Conservation (phyloP, 2,113 vertebrate genomes). For the Epinephelus cyanopodus region DNA sequence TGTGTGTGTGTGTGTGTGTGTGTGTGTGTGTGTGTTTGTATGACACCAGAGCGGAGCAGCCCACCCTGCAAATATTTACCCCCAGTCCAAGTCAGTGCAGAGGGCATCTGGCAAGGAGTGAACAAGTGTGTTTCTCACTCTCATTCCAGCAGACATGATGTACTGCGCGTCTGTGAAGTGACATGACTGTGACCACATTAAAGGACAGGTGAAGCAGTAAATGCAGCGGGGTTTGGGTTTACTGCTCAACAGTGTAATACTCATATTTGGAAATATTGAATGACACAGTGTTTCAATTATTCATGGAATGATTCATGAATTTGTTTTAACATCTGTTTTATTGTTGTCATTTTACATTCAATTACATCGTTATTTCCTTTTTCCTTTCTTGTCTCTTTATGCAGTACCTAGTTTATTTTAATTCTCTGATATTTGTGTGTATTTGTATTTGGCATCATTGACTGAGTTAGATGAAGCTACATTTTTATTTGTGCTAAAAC, state of each 20-base stretch:
- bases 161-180: background rate
- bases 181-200: conserved; percentile 5
- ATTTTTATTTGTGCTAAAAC: too few species aligned
- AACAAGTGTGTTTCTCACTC: conserved; percentile 38
- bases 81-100: conserved; percentile 50
- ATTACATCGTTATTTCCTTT: too few species aligned
- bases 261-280: background rate
- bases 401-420: background rate
- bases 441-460: background rate
- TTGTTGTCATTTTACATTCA: background rate
- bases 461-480: background rate
- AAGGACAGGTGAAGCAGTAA: background rate
- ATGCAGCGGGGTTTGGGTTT: background rate
- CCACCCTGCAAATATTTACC: conserved; percentile 79
- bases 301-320: background rate
- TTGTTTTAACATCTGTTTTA: background rate
- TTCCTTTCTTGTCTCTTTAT: too few species aligned
- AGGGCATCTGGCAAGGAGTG: conserved; percentile 41
- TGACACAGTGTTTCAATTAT: background rate
- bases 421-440: background rate
- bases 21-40: background rate
- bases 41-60: conserved; percentile 8
- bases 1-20: background rate
- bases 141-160: conserved; percentile 27
- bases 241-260: background rate